Base-by-base conservation (phyloP, 2,888 invertebrate species). In the Polydrusus pterygomalis region DNA sequence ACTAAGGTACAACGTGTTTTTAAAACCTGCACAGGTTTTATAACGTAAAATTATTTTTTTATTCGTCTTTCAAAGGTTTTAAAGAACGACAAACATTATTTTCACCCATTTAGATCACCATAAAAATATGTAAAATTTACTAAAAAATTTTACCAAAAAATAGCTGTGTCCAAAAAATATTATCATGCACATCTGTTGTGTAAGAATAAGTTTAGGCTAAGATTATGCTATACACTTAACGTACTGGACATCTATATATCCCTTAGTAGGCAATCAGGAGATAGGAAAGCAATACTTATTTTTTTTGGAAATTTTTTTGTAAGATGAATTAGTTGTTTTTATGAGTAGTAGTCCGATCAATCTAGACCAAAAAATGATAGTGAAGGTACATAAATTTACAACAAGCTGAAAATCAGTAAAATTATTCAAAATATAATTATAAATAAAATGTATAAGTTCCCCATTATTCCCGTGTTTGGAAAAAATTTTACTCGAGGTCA, bases 121-220 rank as follows among this genome's bases (percentile, higher is more conserved):
- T 13, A n/a, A n/a, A n/a, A n/a, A n/a, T n/a, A 25, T 25, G 8
- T 25, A 54, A 54, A 47, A 56, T 69, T 69, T 69, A 69, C 69
- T 69, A 56, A 56, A 56, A 58, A 56, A 70, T n/a, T 47, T 70
- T 70, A 45, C 54, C 54, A 69, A 62, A 62, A 60, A 30, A 58
- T 70, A 70, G 47, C 62, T 70, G 15, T 63, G 71, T 71, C 71
- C 71, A 71, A 71, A 70, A 70, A 71, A 71, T 64, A 54, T 71
- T 71, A 71, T 71, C 71, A 71, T n/a, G n/a, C 71, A 64, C 64
- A 64, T 71, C 71, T 71, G 7, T 71, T 25, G 15, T 20, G 38
- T n/a, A 17, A 17, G 18, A 47, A n/a, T 34, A 51, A 30, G 15
- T 56, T 34, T 67, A 51, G 51, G 67, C 38, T 67, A 51, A 67